Evolutionary conservation across 1,140 invertebrate genomes (phyloP).

Genomic region (Eupristina koningsbergeri): DNA sequence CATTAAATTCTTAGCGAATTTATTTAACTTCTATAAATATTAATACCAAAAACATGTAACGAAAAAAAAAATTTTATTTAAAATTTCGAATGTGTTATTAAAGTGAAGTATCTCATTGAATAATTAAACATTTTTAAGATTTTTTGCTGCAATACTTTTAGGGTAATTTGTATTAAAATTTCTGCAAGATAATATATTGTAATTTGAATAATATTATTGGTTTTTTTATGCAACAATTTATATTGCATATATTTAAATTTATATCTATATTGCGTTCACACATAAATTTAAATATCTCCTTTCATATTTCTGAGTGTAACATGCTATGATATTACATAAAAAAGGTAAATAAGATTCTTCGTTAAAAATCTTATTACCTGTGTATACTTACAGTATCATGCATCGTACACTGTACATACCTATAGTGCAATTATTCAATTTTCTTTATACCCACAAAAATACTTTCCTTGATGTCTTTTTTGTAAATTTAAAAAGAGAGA

Average conservation of each 20-base stretch:
- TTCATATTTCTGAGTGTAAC: no score
- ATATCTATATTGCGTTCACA: not conserved
- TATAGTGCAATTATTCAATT: constrained; percentile 6
- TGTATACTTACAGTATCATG: not conserved
- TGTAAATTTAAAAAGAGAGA: not conserved
- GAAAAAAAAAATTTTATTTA: no score
- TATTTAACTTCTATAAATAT: no score
- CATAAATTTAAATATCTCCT: no score
- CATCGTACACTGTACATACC: no score
- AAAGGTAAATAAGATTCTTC: not conserved
- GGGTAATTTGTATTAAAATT: not conserved
- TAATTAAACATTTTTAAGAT: no score
- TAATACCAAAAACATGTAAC: no score
- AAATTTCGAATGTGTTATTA: no score
- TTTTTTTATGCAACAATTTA: not conserved
- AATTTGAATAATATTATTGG: not conserved
- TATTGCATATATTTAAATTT: not conserved
- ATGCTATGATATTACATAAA: not conserved
- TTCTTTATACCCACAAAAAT: constrained; percentile 12
- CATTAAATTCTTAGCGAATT: no score
- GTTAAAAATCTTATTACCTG: not conserved
- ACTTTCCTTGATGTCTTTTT: not conserved
- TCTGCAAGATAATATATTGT: not conserved
- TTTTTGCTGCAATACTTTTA: not conserved
- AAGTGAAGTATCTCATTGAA: no score